Base-by-base conservation (phyloP, 1,140 invertebrate genomes). In the Frieseomelitta varia region DNA sequence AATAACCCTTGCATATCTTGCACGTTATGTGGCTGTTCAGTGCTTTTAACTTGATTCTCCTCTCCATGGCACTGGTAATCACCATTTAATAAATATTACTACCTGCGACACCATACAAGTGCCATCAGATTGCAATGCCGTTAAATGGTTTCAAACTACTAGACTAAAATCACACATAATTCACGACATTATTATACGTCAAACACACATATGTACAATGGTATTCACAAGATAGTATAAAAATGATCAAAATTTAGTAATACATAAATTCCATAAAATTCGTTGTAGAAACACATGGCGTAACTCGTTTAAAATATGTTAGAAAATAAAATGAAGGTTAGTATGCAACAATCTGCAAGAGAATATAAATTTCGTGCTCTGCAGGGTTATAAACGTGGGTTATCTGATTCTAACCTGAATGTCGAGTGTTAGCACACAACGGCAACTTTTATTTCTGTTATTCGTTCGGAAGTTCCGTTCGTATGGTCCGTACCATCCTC, bases 1-100 rank as follows among this genome's bases (percentile, higher is more conserved):
- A 97, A 93, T 99, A 99, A 34, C 99, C 99, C 85, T 97, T 96
- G 95, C 99, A 99, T 94, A 99, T 98, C 95, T 98, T 98, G 95
- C 99, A 99, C 63, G 98, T 98, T 91, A 99, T 98, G 94, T 98
- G 97, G 90, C 97, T 97, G 93, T 99, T 99, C 58, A 99, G 94
- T 81, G 98, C 97, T 95, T 97, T 98, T 86, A 99, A 93, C 94
- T 98, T 98, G 91, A 98, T 98, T 95, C 97, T 97, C 93, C 97
- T 96, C 95, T 98, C 98, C 98, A 98, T 98, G 91, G 95, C 96
- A 90, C 91, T 91, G 55, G 91, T 93, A 84, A 94, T 91, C 93
- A 94, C 93, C 93, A 94, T 94, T 93, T 93, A 93, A 87, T 87
- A 73, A 72, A 51, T 84, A 61, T 88, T 65, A 72, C 67, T 83